Evolutionary conservation across 2,888 invertebrate species (phyloP).

Genomic region (Elysia crispata): DNA sequence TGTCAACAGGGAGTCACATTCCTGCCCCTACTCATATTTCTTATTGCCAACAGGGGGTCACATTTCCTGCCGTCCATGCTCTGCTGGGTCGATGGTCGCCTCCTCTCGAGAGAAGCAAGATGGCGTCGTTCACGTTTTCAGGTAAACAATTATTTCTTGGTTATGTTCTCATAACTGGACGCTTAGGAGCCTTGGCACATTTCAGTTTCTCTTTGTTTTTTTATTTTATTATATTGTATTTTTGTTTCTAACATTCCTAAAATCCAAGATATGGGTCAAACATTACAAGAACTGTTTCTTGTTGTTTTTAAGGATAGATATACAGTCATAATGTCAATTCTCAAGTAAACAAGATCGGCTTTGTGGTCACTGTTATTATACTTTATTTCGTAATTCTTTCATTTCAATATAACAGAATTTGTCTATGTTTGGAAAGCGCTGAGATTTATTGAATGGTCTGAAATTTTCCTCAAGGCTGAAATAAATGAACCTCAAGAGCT

Average conservation of each 20-base stretch:
- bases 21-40: no score
- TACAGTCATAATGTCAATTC: no score
- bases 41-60: constrained; percentile 81
- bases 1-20: no score
- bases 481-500: no score
- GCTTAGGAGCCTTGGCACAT: neutral
- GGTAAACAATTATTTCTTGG: constrained; percentile 56
- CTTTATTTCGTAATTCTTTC: no score
- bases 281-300: neutral
- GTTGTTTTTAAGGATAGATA: no score
- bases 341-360: no score
- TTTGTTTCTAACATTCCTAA: neutral
- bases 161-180: neutral
- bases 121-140: constrained; percentile 64
- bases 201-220: neutral
- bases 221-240: neutral
- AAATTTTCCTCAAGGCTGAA: no score
- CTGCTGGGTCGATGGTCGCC: constrained; percentile 96
- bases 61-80: constrained; percentile 94
- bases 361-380: no score
- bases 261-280: neutral
- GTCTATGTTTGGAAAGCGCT: no score
- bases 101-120: constrained; percentile 83
- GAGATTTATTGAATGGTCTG: no score
- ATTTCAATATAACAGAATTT: no score